A percentile compares a stretch with the other conserved stretches of the same genome.
These are phyloP conservation scores for Eremobia ochroleuca DNA, from an alignment of 2,888 invertebrate genomes.

Conservation along the genomic window DNA sequence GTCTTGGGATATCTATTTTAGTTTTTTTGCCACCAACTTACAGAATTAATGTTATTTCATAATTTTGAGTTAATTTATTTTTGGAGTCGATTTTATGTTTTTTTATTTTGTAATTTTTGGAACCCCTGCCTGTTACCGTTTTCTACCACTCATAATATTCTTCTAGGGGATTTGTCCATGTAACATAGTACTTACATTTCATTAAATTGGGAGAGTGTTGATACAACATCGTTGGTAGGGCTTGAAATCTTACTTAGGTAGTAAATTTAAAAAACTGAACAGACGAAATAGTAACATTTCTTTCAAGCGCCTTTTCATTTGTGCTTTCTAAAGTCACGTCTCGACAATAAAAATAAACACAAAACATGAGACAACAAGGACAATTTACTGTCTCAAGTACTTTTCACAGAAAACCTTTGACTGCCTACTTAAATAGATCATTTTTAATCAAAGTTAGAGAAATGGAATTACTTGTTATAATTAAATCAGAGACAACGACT, in stretches of 20 bases:
- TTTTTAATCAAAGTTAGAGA: conserved; percentile 15
- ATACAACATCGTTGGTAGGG: not conserved
- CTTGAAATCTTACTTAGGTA: not conserved
- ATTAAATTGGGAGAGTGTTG: not conserved
- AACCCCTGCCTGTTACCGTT: not conserved
- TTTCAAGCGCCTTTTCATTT: not conserved
- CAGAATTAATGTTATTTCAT: no score
- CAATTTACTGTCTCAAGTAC: conserved; percentile 14
- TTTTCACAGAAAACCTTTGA: conserved; percentile 12
- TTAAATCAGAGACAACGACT: not conserved
- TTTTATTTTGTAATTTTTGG: no score
- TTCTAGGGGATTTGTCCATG: not conserved
- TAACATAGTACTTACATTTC: not conserved
- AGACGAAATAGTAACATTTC: not conserved
- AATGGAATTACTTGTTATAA: conserved; percentile 4
- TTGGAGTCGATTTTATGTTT: no score
- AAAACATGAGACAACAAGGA: not conserved
- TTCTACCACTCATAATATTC: not conserved
- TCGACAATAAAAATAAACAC: conserved; percentile 24
- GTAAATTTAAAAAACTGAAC: not conserved
- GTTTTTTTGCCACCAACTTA: no score
- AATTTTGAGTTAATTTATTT: no score
- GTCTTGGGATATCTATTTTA: no score
- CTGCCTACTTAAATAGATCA: not conserved
- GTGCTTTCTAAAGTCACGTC: not conserved